A percentile compares a stretch with the other conserved stretches of the same genome.
phyloP scores from a whole-genome alignment of 1,140 invertebrate genomes.

The Chironomus striatipennis region DNA sequence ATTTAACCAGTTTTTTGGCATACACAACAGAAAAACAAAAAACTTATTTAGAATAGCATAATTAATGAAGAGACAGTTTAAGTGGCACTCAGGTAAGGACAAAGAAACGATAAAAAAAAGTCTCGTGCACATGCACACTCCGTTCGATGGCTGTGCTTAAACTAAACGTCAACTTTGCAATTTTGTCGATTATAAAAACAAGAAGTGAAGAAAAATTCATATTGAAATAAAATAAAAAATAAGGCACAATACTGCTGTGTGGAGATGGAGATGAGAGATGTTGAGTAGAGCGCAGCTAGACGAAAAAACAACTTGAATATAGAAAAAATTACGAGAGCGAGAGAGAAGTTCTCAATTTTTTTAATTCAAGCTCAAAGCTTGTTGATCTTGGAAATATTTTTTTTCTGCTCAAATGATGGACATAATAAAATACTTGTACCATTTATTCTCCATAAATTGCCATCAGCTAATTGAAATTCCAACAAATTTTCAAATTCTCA shows the following conservation, averaged over 20 bases:
- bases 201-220: neutral
- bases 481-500: neutral
- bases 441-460: neutral
- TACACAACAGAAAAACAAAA: no score
- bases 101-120: no score
- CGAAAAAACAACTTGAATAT: neutral
- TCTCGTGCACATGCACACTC: constrained; percentile 5
- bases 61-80: no score
- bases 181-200: neutral
- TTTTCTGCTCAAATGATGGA: no score
- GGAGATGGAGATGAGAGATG: neutral
- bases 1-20: no score
- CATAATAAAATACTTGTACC: neutral
- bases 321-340: neutral
- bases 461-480: constrained; percentile 1
- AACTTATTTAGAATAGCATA: no score
- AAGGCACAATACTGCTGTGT: neutral
- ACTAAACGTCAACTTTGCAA: neutral
- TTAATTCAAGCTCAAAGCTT: neutral
- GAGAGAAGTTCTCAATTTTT: neutral
- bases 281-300: neutral
- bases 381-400: no score
- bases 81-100: no score
- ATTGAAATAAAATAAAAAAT: neutral
- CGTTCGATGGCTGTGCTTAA: constrained; percentile 5